Evolutionary conservation across 2,888 invertebrate genomes (phyloP), one percentile per base, ranked within the genome.

Genomic region (Plagodis dolabraria): DNA sequence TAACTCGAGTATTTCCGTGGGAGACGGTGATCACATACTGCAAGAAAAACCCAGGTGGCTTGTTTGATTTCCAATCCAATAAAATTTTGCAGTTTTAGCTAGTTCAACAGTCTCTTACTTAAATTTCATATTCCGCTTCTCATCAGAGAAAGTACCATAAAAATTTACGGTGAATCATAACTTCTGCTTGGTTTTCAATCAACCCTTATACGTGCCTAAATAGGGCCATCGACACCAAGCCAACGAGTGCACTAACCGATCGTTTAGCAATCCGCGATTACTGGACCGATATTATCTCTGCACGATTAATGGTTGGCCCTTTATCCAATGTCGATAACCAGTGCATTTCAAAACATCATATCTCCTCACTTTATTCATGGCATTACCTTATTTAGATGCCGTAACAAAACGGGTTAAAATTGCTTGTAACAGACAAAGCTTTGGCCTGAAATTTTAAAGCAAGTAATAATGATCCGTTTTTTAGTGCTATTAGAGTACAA

Each of bases 261-360:
- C 87, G 82, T 86, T 89, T 85, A 86, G 87, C 85, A 87, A 89
- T 88, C 87, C 85, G 79, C 83, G 88, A 87, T 89, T 88, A 88
- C 88, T 74, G 80, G 80, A 79, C 82, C 83, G 89, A 89, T 89
- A 87, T 88, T 89, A 89, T 89, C 89, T 80, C 75, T 71, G 73
- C 73, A 83, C 87, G 89, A 89, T 89, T 89, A 89, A 90, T 90
- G 86, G 82, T 72, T 67, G 77, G 82, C 87, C 88, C 87, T 89
- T 87, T 89, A 89, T 88, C 88, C 88, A 85, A 86, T 81, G 86
- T 85, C 86, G 85, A 85, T 81, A 79, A 71, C 71, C 64, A 57
- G 55, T 62, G 57, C 68, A 55, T 51, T 52, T 63, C 67, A 54
- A 73, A 84, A 85, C 74, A 75, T 60, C 72, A 55, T 71, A 80